phyloP scores from a whole-genome alignment of 2,797 vertebrate genomes.

The Orientallactaga sibirica region DNA sequence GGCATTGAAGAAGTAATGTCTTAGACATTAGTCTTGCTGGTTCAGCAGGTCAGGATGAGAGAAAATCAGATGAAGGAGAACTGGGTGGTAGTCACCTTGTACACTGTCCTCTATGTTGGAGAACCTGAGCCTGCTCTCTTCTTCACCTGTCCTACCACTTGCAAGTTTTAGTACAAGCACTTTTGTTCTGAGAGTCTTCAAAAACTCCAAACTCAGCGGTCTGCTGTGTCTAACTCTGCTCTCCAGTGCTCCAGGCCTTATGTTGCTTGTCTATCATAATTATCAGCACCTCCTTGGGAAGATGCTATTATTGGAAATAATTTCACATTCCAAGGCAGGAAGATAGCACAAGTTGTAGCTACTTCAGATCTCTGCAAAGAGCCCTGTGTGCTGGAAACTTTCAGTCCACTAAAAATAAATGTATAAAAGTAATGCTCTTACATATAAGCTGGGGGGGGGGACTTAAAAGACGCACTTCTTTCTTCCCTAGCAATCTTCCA shows the following conservation, averaged over 20 bases:
- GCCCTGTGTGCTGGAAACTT: slow-evolving; percentile 1
- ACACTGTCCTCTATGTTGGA: neutral
- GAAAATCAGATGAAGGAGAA: neutral
- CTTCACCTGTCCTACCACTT: neutral
- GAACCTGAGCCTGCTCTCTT: neutral
- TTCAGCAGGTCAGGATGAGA: neutral
- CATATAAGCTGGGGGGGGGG: neutral
- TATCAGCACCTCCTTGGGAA: slow-evolving; percentile 30
- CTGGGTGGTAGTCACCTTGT: neutral
- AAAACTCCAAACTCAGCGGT: slow-evolving; percentile 4
- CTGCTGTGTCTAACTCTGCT: slow-evolving; percentile 31
- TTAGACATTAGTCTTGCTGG: neutral
- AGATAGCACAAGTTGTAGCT: slow-evolving; percentile 31
- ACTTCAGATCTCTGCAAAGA: slow-evolving; percentile 65
- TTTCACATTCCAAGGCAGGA: slow-evolving; percentile 66
- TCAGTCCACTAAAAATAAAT: slow-evolving; percentile 53
- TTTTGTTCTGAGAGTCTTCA: neutral
- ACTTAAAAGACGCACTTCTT: neutral
- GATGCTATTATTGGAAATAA: slow-evolving; percentile 71
- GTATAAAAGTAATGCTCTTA: slow-evolving; percentile 28
- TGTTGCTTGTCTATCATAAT: slow-evolving; percentile 57
- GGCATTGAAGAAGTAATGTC: neutral
- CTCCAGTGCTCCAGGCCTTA: slow-evolving; percentile 11
- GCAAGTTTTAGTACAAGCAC: neutral
- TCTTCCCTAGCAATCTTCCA: neutral